phyloP scores from a whole-genome alignment of 2,797 vertebrate species.

The Poeciliopsis paucimaculata region DNA sequence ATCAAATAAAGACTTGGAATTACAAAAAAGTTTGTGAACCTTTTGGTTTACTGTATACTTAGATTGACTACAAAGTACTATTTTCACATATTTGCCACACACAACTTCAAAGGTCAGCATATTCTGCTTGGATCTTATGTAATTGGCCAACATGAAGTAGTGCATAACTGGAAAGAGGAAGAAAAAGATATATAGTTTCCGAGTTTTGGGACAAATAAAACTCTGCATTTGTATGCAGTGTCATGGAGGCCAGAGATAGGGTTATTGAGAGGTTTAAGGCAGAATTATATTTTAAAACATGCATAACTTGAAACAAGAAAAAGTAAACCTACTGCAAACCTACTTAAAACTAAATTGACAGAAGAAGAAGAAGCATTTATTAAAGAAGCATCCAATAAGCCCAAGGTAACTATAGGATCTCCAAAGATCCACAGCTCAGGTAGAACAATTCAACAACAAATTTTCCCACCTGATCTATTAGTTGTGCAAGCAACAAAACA shows the following conservation, averaged over 20 bases:
- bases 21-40: constrained; percentile 11
- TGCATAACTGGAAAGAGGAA: neutral
- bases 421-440: neutral
- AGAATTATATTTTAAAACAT: neutral
- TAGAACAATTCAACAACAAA: neutral
- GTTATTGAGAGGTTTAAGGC: neutral
- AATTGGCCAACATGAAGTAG: neutral
- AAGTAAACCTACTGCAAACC: neutral
- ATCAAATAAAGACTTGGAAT: constrained; percentile 21
- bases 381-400: neutral
- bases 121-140: neutral
- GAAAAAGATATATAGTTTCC: neutral
- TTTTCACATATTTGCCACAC: neutral
- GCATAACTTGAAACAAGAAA: neutral
- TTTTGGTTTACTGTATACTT: constrained; percentile 10
- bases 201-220: neutral
- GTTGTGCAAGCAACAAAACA: neutral
- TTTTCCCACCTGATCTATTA: neutral
- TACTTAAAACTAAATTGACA: neutral
- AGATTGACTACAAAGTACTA: neutral
- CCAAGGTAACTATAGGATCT: neutral
- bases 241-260: neutral
- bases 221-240: neutral
- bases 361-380: neutral
- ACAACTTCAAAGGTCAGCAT: neutral